Percentiles rank a stretch among this genome's conserved stretches.
Evolutionary conservation across 2,113 vertebrate genomes (phyloP).

Genomic region (Marmota flaviventris): DNA sequence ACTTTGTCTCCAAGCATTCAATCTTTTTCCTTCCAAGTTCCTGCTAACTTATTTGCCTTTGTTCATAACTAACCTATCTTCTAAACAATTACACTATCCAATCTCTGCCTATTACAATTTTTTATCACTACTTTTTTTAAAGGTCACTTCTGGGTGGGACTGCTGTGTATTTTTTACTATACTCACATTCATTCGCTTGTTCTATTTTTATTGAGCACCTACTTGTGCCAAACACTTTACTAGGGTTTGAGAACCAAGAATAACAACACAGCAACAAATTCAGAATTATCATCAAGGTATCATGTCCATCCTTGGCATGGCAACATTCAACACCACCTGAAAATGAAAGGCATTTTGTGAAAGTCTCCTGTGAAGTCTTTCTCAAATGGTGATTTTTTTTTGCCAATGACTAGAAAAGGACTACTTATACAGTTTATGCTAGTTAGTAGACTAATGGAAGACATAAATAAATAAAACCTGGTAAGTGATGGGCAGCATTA

Average conservation of each 20-base stretch:
- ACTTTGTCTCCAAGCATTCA: background rate
- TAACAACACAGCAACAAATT: background rate
- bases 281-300: slow-evolving; percentile 6
- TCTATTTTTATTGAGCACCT: background rate
- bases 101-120: background rate
- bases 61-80: background rate
- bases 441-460: background rate
- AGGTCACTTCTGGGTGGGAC: background rate
- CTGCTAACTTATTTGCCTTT: background rate
- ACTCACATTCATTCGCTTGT: background rate
- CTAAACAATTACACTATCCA: background rate
- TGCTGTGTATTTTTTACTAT: background rate
- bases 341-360: background rate
- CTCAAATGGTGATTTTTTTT: background rate
- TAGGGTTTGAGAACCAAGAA: background rate
- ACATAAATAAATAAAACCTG: background rate
- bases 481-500: background rate
- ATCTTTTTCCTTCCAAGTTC: background rate
- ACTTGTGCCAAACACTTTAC: background rate
- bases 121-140: background rate
- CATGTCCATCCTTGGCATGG: background rate
- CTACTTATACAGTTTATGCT: background rate
- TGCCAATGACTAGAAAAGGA: background rate
- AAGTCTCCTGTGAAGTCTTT: background rate
- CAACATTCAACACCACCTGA: background rate